Evolutionary conservation across 1,140 invertebrate species (phyloP).

Genomic region (Aphaenogaster floridana): DNA sequence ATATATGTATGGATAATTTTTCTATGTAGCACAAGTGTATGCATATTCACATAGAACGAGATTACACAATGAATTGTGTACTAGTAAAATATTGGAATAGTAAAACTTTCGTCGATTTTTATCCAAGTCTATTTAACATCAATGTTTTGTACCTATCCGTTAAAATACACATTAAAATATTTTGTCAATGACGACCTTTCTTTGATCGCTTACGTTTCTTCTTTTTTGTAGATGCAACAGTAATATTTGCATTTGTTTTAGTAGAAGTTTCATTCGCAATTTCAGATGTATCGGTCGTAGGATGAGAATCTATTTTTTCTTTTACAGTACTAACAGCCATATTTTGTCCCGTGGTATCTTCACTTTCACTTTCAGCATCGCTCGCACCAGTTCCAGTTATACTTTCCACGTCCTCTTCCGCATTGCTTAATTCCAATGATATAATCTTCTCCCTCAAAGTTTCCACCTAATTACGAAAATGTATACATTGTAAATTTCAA

Average conservation of each 20-base stretch:
- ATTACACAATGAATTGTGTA: constrained; percentile 44
- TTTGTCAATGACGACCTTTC: constrained; percentile 82
- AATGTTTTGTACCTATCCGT: constrained; percentile 48
- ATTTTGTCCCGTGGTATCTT: constrained; percentile 79
- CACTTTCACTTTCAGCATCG: constrained; percentile 86
- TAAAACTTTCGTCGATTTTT: constrained; percentile 34
- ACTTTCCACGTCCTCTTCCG: constrained; percentile 88
- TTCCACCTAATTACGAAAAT: constrained; percentile 90
- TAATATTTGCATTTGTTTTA: constrained; percentile 80
- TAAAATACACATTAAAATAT: constrained; percentile 12
- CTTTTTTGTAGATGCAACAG: constrained; percentile 81
- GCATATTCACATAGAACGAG: background rate
- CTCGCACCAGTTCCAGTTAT: constrained; percentile 84
- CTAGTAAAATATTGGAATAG: constrained; percentile 38
- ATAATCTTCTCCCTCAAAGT: constrained; percentile 95
- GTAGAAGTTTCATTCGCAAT: constrained; percentile 70
- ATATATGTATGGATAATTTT: constrained; percentile 11
- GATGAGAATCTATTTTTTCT: constrained; percentile 79
- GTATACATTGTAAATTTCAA: constrained; percentile 18
- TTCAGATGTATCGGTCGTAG: constrained; percentile 78
- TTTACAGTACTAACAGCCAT: constrained; percentile 76
- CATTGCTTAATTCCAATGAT: constrained; percentile 92
- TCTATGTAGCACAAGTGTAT: constrained; percentile 38
- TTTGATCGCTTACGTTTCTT: constrained; percentile 86
- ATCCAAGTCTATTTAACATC: constrained; percentile 29